phyloP scores from a whole-genome alignment of 2,888 invertebrate genomes.

The Corythucha ciliata region DNA sequence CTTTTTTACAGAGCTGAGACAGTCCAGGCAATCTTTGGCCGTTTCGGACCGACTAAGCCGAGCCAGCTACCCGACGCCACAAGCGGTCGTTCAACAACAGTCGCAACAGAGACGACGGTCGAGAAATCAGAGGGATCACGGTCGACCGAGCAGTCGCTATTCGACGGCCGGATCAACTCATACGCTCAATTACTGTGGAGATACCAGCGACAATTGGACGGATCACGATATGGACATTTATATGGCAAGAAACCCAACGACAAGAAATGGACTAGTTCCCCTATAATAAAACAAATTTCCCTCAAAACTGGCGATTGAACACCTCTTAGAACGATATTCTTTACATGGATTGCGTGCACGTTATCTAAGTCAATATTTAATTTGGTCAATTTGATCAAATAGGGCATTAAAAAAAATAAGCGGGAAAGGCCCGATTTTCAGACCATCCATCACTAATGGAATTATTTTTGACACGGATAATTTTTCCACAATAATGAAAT shows the following conservation, averaged over 20 bases:
- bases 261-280: conserved; percentile 44
- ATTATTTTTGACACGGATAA: too few relatives aligned
- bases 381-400: too few relatives aligned
- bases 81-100: conserved; percentile 48
- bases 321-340: too few relatives aligned
- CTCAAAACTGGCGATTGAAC: too few relatives aligned
- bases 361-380: too few relatives aligned
- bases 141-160: conserved; percentile 65
- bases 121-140: conserved; percentile 46
- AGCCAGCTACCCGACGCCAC: conserved; percentile 57
- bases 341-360: too few relatives aligned
- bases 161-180: conserved; percentile 71
- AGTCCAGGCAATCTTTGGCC: conserved; percentile 76
- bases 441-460: too few relatives aligned
- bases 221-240: conserved; percentile 94
- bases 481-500: too few relatives aligned
- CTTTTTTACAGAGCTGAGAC: conserved; percentile 58
- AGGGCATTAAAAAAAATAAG: too few relatives aligned
- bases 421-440: too few relatives aligned
- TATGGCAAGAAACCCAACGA: conserved; percentile 83
- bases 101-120: conserved; percentile 62
- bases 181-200: conserved; percentile 76
- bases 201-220: conserved; percentile 79
- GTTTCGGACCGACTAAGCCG: conserved; percentile 73
- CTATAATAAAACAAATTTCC: too few relatives aligned